Evolutionary conservation across 2,888 invertebrate genomes (phyloP), one percentile per base, ranked within the genome.

Genomic region (Eupithecia tripunctaria): DNA sequence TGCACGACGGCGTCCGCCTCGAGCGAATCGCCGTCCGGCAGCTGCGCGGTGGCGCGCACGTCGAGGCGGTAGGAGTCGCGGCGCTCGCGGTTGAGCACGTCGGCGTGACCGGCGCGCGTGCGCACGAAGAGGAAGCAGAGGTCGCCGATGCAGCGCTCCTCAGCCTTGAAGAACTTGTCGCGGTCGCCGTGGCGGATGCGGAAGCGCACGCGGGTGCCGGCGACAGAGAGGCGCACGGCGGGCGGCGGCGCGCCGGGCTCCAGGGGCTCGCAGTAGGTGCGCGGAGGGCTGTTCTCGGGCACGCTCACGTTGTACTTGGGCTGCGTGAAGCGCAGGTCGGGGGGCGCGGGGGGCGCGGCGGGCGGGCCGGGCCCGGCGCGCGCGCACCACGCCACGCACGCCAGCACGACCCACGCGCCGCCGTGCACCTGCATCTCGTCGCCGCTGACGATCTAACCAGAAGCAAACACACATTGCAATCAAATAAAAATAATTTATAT

Each of bases 1-100:
- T 95, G 94, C 56, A 98, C 96, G 43, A 93, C 94, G 15, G 97
- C 95, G 85, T 97, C 97, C 68, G 97, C 95, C 85, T 97, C 97
- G 76, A 96, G 91, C 72, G 94, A 89, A 77, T 94, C 91, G 88
- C 95, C 95, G 83, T 94, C 95, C 79, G 95, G 94, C 89, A 87
- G 95, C 95, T 81, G 93, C 84, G 88, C 95, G 88, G 83, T 95
- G 92, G 81, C 96, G 95, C 79, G 96, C 78, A 99, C 96, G 82
- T 96, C 96, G 59, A 99, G 95, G 68, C 96, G 95, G 93, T 98
- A 99, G 74, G 95, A 95, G 85, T 98, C 98, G 80, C 97, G 96
- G 70, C 98, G 96, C 91, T 99, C 99, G 76, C 99, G 96, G 92
- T 99, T 99, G 75, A 99, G 94, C 79, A 98, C 98, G 83, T 98